phyloP scores from a whole-genome alignment of 1,140 invertebrate genomes.

The Drosophila ercepeae region DNA sequence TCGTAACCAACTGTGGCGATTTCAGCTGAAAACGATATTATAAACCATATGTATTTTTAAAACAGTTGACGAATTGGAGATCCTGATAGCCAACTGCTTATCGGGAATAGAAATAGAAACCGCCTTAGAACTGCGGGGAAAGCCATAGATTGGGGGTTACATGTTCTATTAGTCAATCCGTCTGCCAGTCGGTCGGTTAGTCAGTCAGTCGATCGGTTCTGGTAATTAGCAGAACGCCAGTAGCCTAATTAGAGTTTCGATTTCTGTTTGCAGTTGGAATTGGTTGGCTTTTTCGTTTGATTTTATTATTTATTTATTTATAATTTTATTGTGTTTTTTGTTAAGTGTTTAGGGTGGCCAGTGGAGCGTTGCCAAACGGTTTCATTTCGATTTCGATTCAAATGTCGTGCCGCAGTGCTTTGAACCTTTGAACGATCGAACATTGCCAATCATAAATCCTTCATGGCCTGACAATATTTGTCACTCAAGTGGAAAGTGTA shows the following conservation, averaged over 20 bases:
- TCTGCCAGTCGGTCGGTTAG: conserved; percentile 19
- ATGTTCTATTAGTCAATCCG: conserved; percentile 15
- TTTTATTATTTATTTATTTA: conserved; percentile 7
- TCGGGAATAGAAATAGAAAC: conserved; percentile 3
- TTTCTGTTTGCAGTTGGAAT: conserved; percentile 55
- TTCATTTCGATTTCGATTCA: conserved; percentile 26
- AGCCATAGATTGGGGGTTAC: conserved; percentile 15
- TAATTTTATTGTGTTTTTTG: conserved; percentile 7
- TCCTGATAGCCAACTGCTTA: conserved; percentile 13
- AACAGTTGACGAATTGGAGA: conserved; percentile 32
- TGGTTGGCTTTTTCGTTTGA: conserved; percentile 28
- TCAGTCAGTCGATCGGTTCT: conserved; percentile 6
- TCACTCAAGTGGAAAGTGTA: conserved; percentile 65
- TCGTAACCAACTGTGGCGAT: background rate
- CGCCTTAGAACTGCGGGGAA: background rate
- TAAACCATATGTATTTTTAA: conserved; percentile 23
- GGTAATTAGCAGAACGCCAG: conserved; percentile 18
- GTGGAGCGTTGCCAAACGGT: conserved; percentile 58
- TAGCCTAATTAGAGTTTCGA: conserved; percentile 59
- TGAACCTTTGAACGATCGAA: conserved; percentile 46
- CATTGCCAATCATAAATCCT: conserved; percentile 63
- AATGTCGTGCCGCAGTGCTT: conserved; percentile 49
- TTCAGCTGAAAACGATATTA: conserved; percentile 22
- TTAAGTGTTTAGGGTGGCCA: too few species aligned
- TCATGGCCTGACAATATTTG: conserved; percentile 39